Evolutionary conservation across 2,888 invertebrate species (phyloP).

Genomic region (Amiota mariae): DNA sequence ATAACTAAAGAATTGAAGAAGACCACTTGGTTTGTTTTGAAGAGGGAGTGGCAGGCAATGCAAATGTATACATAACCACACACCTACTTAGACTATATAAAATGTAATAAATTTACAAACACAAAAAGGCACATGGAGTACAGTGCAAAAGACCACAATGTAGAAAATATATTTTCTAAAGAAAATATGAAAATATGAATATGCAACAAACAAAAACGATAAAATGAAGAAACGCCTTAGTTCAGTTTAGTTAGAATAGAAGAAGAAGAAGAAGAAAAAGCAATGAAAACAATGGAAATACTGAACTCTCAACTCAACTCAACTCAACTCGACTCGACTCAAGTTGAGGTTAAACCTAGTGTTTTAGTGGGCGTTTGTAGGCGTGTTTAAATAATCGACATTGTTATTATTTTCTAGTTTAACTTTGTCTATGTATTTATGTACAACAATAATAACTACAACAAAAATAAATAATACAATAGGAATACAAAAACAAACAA

Average conservation of each 20-base stretch:
- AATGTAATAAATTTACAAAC: slow-evolving; percentile 62
- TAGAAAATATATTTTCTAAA: slow-evolving; percentile 47
- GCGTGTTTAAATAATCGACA: slow-evolving; percentile 28
- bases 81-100: slow-evolving; percentile 34
- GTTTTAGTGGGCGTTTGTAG: slow-evolving; percentile 41
- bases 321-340: too few relatives aligned
- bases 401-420: slow-evolving; percentile 29
- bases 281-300: slow-evolving; percentile 51
- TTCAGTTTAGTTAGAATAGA: slow-evolving; percentile 33
- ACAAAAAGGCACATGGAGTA: slow-evolving; percentile 37
- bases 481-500: too few relatives aligned
- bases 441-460: too few relatives aligned
- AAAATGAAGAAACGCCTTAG: slow-evolving; percentile 46
- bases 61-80: slow-evolving; percentile 40
- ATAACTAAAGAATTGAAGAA: slow-evolving; percentile 16
- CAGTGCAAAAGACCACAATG: slow-evolving; percentile 52
- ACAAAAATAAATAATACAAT: too few relatives aligned
- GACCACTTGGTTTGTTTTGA: slow-evolving; percentile 31
- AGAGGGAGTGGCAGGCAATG: background rate
- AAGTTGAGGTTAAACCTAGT: slow-evolving; percentile 36
- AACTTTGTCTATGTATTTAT: too few relatives aligned
- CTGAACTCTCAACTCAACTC: slow-evolving; percentile 48
- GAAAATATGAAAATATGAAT: slow-evolving; percentile 57
- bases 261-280: slow-evolving; percentile 21
- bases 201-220: slow-evolving; percentile 42